Base-by-base conservation (phyloP, 2,113 vertebrate genomes). In the Leucopsar rothschildi region DNA sequence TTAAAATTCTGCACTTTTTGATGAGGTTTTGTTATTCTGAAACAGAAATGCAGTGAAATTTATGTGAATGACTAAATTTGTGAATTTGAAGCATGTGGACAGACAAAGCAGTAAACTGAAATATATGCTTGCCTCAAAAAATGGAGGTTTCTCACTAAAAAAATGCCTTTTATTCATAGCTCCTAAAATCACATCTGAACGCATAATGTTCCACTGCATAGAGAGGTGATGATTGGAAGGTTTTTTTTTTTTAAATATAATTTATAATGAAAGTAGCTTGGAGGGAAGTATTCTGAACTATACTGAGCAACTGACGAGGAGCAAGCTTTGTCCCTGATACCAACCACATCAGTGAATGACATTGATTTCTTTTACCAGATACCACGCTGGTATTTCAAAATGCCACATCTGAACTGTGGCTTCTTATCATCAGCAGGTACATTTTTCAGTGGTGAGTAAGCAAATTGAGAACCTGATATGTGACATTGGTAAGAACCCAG, bases 401-500 rank as follows among this genome's bases (percentile, higher is more conserved):
- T 53, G 24, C 22, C 31, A 25, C 33, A 39, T 80, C 12, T 59
- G 42, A 35, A 50, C 16, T 2, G 5, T 37, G 35, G 5, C 11
- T 89, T 68, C 27, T 64, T 53, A 55, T 47, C 25, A 24, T 47
- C 44, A 40, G 4, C 33, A 91, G 44, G 35, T 39, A 37, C 4
- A 3, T 86, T 88, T 52, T 60, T 72, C 33, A 71, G 33, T 19
- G 25, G 31, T 31, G 27, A 75, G 25, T 44, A 40, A 68, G 25
- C 40, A 89, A 78, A 56, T 5, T 52, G 29, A 7, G 22, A 9
- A 28, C 31, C 28, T 78, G 53, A 78, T 55, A 22, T 44, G 6
- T 1, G 0, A 37, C 0, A 3, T 2, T 33, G 6, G 4, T 53
- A 45, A 33, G 3, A 77, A 35, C 14, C 11, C 39, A 56, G 42